Base-by-base conservation (phyloP, 2,888 invertebrate genomes). In the Mythimna vitellina region DNA sequence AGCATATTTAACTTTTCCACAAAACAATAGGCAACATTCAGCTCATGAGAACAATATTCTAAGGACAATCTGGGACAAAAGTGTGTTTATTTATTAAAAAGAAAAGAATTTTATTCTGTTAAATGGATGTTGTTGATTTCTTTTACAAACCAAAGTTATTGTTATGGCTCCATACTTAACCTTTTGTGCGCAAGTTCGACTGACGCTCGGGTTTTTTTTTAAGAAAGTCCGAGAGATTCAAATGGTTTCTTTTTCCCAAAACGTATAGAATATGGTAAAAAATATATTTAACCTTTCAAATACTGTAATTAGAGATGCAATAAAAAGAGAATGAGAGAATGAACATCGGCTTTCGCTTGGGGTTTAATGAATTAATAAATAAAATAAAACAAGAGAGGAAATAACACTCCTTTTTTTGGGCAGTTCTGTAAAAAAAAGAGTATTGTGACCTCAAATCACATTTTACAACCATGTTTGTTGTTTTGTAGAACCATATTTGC, bases 31-130 rank as follows among this genome's bases (percentile, higher is more conserved):
- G 12, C 14, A 35, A 46, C 56, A 69, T 42, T 32, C 29, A 29
- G 29, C 17, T 56, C 10, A 32, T 14, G 10, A 56, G 25, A 54
- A 32, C 29, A 68, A 69, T 54, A 14, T 9, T 54, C 9, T 9
- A 42, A 42, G 20, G 8, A 56, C 71, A 70, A 25, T 49, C 35
- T 25, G 8, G 6, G 1, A 56, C 54, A 54, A 32, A 25, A 17
- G 8, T 70, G 29, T 51, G 35, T 38, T 38, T 68, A n/a, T 68
- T 53, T 68, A 42, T 54, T 68, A 20, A 54, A 42, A 46, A 10
- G 22, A 54, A 42, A 42, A 14, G 3, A 22, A 29, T 42, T 3
- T 54, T 54, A 17, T 10, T 9, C 25, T n/a, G 25, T 17, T 17
- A 38, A 20, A 20, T 35, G 22, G 10, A 46, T 42, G 38, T 38